Evolutionary conservation across 2,797 vertebrate species (phyloP).

Genomic region (Sus cebifrons): DNA sequence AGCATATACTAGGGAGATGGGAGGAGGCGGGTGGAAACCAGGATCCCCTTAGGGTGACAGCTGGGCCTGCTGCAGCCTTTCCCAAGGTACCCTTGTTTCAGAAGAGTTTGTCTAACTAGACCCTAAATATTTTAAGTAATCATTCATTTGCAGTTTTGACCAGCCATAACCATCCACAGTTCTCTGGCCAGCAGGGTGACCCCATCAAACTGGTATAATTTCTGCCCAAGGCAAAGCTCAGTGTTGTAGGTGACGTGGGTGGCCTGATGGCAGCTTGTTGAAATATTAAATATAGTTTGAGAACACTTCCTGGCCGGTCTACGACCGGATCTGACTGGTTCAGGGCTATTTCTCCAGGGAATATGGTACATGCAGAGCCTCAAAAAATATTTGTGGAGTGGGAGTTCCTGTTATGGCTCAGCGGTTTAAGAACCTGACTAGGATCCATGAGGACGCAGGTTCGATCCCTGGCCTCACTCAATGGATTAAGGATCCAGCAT

Average conservation of each 20-base stretch:
- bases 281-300: constrained; percentile 71
- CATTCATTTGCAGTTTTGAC: constrained; percentile 3
- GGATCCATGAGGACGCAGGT: too few species aligned
- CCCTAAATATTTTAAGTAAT: neutral
- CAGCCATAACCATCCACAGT: constrained; percentile 33
- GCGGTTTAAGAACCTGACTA: too few species aligned
- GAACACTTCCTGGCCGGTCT: constrained; percentile 29
- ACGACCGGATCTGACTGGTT: constrained; percentile 67
- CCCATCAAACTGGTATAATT: constrained; percentile 25
- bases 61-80: neutral
- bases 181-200: constrained; percentile 17
- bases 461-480: too few species aligned
- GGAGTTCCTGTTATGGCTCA: too few species aligned
- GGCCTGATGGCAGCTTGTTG: constrained; percentile 67
- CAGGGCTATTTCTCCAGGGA: constrained; percentile 65
- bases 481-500: too few species aligned
- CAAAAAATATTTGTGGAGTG: neutral
- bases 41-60: neutral
- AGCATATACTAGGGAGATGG: neutral
- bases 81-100: neutral
- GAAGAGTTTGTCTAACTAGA: neutral
- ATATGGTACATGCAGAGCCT: neutral
- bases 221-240: neutral
- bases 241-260: constrained; percentile 75
- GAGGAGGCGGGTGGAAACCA: neutral